Conservation (phyloP, 2,113 vertebrate genomes). For the Felis chaus region DNA sequence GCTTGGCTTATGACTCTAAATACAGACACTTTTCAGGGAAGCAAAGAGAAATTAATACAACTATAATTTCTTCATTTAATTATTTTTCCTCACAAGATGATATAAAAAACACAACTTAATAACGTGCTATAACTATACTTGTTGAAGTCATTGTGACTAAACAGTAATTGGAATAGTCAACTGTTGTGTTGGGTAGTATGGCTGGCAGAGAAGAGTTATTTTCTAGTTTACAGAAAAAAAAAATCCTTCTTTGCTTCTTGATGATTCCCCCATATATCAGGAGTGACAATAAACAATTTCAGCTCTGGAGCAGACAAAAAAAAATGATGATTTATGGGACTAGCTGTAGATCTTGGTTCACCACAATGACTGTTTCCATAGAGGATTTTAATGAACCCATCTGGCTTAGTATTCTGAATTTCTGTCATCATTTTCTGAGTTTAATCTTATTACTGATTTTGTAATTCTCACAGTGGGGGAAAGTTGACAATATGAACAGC, state of each 20-base stretch:
- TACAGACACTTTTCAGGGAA: background rate
- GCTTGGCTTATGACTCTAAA: conserved; percentile 34
- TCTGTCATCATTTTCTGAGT: conserved; percentile 49
- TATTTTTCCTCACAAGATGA: background rate
- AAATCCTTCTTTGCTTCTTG: background rate
- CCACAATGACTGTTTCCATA: conserved; percentile 33
- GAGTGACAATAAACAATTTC: conserved; percentile 49
- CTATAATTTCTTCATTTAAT: background rate
- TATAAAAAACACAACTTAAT: background rate
- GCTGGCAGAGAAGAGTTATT: conserved; percentile 21
- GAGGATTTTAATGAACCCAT: conserved; percentile 56
- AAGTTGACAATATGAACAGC: conserved; percentile 58
- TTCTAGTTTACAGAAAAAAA: conserved; percentile 17
- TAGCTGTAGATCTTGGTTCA: conserved; percentile 1
- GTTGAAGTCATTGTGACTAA: background rate
- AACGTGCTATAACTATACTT: background rate
- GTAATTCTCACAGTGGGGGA: conserved; percentile 60
- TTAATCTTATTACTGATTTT: conserved; percentile 66
- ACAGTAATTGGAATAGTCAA: background rate
- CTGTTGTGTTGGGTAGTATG: background rate
- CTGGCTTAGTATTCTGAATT: conserved; percentile 66
- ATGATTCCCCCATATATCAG: conserved; percentile 36
- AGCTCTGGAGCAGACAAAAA: conserved; percentile 33
- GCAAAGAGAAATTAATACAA: background rate
- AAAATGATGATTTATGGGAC: conserved; percentile 51